Conservation (phyloP, 2,797 vertebrate species). For the Typhlichthys subterraneus region DNA sequence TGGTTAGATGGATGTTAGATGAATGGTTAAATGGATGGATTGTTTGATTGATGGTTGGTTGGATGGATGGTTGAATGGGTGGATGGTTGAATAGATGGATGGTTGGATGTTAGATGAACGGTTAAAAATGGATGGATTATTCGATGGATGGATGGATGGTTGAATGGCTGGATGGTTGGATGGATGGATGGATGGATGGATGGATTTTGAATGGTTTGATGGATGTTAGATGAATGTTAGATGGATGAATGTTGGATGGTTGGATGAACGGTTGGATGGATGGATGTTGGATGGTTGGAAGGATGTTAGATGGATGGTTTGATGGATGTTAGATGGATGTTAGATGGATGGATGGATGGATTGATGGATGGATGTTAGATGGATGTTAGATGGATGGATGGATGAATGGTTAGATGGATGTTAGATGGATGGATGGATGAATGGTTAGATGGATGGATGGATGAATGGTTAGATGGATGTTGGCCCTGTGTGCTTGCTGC, state of each 20-base stretch:
- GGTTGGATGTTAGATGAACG: too few species aligned
- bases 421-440: conserved; percentile 2
- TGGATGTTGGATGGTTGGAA: conserved; percentile 20
- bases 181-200: too few species aligned
- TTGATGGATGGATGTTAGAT: conserved; percentile 21
- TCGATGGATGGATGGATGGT: conserved; percentile 1
- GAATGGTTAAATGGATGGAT: conserved; percentile 1
- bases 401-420: conserved; percentile 18
- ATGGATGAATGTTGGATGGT: conserved; percentile 32
- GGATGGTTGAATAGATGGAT: conserved; percentile 19
- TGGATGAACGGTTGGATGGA: not conserved
- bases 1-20: conserved; percentile 21
- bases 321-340: conserved; percentile 18
- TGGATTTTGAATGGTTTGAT: too few species aligned
- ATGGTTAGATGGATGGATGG: conserved; percentile 21
- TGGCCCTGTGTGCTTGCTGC: conserved; percentile 69
- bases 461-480: conserved; percentile 24
- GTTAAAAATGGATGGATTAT: conserved; percentile 24
- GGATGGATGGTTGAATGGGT: conserved; percentile 7
- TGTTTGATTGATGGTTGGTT: not conserved
- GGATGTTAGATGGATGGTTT: conserved; percentile 12
- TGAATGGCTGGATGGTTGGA: not conserved
- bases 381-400: conserved; percentile 15
- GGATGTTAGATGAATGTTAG: too few species aligned
- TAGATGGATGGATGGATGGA: not conserved